Evolutionary conservation across 2,888 invertebrate species (phyloP), one percentile per base, ranked within the genome.

Genomic region (Therioaphis trifolii): DNA sequence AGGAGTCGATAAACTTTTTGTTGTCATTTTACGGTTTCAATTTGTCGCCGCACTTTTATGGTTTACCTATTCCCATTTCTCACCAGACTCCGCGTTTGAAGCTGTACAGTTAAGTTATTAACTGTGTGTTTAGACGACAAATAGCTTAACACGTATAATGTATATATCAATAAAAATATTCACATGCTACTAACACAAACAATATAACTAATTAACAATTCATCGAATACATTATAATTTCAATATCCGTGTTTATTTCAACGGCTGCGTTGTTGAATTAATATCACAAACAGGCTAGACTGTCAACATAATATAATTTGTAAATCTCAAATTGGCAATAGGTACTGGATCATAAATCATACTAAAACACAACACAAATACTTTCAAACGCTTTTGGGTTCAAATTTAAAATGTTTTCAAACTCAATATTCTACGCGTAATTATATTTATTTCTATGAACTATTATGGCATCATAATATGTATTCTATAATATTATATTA

Each of bases 1-100:
- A 11, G 24, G 21, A 9, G 77, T 78, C 77, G 52, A 68, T 66
- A 68, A 78, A 66, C 77, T 78, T 24, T 68, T 29, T 2, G 9
- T 52, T 11, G 52, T 52, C 49, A 68, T 52, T 21, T 11, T 49
- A 77, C 76, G 76, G 76, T 46, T 76, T 76, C 76, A 27, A 29
- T 76, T 55, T 63, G 14, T 63, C 63, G 29, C 29, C 46, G 40
- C 63, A 76, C 46, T 76, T 46, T n/a, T 76, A 49, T 14, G 15
- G 63, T 46, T 76, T 76, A 29, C 29, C 15, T n/a, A n/a, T 46
- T 43, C 12, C 55, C 18, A 18, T 55, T 12, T 18, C 52, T 11
- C 29, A 21, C 72, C 4, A 52, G 24, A 58, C 24, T 46, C 24
- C 24, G 24, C 15, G 14, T 74, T 74, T 4, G 29, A 72, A 61